phyloP scores from a whole-genome alignment of 1,140 invertebrate genomes.

The Drosophila nannoptera region DNA sequence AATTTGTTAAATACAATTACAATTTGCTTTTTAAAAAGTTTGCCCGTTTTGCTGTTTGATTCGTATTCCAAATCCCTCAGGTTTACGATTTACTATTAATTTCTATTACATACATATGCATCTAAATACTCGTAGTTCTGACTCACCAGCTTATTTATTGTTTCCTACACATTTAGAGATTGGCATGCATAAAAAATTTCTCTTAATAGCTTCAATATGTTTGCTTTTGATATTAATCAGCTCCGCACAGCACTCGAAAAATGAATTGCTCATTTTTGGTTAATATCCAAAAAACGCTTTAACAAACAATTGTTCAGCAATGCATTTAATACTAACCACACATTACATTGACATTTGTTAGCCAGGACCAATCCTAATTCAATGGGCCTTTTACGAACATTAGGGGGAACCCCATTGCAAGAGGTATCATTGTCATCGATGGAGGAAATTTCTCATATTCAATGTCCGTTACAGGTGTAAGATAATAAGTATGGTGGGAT shows the following conservation, averaged over 20 bases:
- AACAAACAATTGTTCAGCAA: conserved; percentile 2
- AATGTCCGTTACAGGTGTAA: too few species aligned
- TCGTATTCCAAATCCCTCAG: conserved; percentile 34
- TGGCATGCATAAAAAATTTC: conserved; percentile 72
- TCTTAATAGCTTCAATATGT: conserved; percentile 42
- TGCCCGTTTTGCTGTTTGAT: conserved; percentile 35
- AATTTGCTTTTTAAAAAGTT: conserved; percentile 67
- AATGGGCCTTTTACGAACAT: too few species aligned
- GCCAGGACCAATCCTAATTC: too few species aligned
- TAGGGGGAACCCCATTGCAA: too few species aligned
- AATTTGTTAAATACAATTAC: conserved; percentile 75
- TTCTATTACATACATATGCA: conserved; percentile 28
- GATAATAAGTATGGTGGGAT: too few species aligned
- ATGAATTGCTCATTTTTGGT: conserved; percentile 29
- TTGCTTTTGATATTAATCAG: conserved; percentile 25
- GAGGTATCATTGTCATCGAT: too few species aligned
- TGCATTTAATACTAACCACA: too few species aligned
- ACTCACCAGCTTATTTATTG: conserved; percentile 32
- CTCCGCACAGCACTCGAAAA: conserved; percentile 30
- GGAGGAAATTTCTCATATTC: too few species aligned
- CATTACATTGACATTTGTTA: too few species aligned
- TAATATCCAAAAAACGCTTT: conserved; percentile 21
- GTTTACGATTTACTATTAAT: conserved; percentile 26
- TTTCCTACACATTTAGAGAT: conserved; percentile 76
- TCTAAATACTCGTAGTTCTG: conserved; percentile 11